A percentile compares a stretch with the other conserved stretches of the same genome.
Evolutionary conservation across 2,797 vertebrate genomes (phyloP).

Genomic region (Aselliscus stoliczkanus): DNA sequence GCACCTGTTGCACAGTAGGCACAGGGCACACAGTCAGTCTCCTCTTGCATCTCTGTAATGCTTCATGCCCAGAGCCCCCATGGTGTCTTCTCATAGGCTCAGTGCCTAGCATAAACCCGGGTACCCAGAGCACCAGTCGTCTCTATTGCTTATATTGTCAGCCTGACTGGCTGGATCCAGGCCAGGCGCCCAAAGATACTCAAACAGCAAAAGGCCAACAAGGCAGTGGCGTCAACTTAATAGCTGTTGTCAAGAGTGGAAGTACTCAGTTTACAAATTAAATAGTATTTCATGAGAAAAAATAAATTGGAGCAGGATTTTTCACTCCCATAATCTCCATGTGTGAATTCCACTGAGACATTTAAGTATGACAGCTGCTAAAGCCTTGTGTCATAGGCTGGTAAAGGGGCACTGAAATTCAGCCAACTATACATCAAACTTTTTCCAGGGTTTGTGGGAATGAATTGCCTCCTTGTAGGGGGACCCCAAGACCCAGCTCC

Average conservation of each 20-base stretch:
- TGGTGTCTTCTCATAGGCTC: background rate
- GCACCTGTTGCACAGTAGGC: background rate
- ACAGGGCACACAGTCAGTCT: rapidly evolving
- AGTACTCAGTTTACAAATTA: conserved; percentile 43
- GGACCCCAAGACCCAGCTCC: background rate
- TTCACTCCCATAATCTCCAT: background rate
- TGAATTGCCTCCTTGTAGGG: background rate
- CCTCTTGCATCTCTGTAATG: background rate
- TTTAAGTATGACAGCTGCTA: background rate
- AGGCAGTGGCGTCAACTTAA: conserved; percentile 47
- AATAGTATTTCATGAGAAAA: conserved; percentile 36
- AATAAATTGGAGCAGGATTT: conserved; percentile 20
- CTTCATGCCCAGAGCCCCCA: background rate
- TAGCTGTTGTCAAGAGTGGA: conserved; percentile 23
- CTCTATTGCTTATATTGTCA: background rate
- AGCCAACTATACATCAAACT: background rate
- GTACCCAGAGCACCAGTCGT: background rate
- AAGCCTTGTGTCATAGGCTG: background rate
- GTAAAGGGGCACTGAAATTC: background rate
- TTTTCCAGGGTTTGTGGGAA: background rate
- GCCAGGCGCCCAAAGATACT: conserved; percentile 15
- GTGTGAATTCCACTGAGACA: background rate
- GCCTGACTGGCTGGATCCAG: background rate
- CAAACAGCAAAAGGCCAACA: background rate
- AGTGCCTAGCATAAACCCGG: background rate